phyloP scores from a whole-genome alignment of 1,140 invertebrate genomes.

The Brachionus angularis region DNA sequence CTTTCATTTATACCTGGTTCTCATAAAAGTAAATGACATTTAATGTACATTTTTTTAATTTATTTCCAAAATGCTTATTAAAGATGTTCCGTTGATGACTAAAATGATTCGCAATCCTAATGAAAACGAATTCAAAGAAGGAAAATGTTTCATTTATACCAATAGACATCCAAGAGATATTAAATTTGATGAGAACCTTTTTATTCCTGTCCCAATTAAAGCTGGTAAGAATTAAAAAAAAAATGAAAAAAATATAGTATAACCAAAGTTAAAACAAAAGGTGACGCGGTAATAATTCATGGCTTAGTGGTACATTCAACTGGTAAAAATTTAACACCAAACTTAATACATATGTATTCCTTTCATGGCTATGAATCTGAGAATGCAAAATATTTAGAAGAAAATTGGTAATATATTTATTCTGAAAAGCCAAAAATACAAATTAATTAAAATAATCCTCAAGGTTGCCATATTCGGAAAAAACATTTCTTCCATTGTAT shows the following conservation, averaged over 20 bases:
- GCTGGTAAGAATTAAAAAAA: constrained; percentile 66
- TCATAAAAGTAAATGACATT: no score
- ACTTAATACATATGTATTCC: constrained; percentile 86
- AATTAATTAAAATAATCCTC: no score
- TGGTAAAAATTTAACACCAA: constrained; percentile 73
- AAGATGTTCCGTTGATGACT: constrained; percentile 55
- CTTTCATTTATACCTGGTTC: constrained; percentile 85
- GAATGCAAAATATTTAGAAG: constrained; percentile 6
- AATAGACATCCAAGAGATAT: constrained; percentile 60
- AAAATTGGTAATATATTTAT: no score
- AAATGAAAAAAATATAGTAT: neutral
- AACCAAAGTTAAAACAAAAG: no score
- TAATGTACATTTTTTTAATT: no score
- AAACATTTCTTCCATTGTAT: no score
- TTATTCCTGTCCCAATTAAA: constrained; percentile 71
- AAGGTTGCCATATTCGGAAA: no score
- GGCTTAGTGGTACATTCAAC: constrained; percentile 89
- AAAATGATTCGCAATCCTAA: constrained; percentile 70
- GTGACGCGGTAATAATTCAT: constrained; percentile 80
- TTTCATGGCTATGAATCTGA: constrained; percentile 60
- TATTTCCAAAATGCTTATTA: no score
- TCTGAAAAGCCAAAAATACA: no score
- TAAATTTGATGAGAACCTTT: constrained; percentile 72
- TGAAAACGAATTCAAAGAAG: constrained; percentile 52
- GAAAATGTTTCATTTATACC: constrained; percentile 61